Evolutionary conservation across 64 coral and sea anemone genomes (phyloP).

Genomic region (Montipora sp.): DNA sequence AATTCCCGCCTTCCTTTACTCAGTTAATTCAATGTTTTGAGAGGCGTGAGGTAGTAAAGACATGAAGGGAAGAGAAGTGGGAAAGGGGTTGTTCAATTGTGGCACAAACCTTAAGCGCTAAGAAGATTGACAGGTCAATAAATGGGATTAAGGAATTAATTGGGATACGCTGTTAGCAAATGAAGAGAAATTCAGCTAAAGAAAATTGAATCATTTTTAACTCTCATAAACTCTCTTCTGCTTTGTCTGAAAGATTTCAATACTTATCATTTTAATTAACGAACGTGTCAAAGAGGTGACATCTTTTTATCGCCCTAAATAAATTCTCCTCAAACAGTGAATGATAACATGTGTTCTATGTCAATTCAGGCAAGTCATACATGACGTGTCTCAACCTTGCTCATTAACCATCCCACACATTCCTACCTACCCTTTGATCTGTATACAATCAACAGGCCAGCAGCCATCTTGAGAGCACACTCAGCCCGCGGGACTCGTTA

Average conservation of each 20-base stretch:
- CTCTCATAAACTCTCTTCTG: slow-evolving; percentile 56
- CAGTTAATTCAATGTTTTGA: slow-evolving; percentile 59
- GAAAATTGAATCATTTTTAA: slow-evolving; percentile 64
- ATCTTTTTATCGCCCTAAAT: slow-evolving; percentile 89
- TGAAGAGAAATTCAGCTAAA: slow-evolving; percentile 35
- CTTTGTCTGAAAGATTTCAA: slow-evolving; percentile 69
- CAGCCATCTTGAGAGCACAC: slow-evolving; percentile 93
- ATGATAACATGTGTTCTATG: slow-evolving; percentile 89
- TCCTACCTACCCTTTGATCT: slow-evolving; percentile 82
- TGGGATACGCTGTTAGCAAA: slow-evolving; percentile 74
- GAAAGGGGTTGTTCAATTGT: slow-evolving; percentile 66
- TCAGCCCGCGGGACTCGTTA: slow-evolving; percentile 60
- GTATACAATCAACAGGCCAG: slow-evolving; percentile 90
- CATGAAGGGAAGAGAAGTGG: slow-evolving; percentile 61
- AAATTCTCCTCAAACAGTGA: slow-evolving; percentile 90
- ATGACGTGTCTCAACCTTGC: slow-evolving; percentile 92
- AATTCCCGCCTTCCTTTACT: slow-evolving; percentile 59
- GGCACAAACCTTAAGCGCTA: slow-evolving; percentile 53
- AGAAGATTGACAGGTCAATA: slow-evolving; percentile 63
- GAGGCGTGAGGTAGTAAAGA: slow-evolving; percentile 68
- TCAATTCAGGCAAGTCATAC: slow-evolving; percentile 93
- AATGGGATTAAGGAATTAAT: slow-evolving; percentile 81
- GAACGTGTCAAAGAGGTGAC: slow-evolving; percentile 72
- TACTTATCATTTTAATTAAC: slow-evolving; percentile 90
- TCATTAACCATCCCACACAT: slow-evolving; percentile 90